A percentile compares a stretch with the other conserved stretches of the same genome.
These are phyloP conservation scores for Poeciliopsis gracilis DNA, from an alignment of 2,797 vertebrate genomes.

Conservation along the genomic window DNA sequence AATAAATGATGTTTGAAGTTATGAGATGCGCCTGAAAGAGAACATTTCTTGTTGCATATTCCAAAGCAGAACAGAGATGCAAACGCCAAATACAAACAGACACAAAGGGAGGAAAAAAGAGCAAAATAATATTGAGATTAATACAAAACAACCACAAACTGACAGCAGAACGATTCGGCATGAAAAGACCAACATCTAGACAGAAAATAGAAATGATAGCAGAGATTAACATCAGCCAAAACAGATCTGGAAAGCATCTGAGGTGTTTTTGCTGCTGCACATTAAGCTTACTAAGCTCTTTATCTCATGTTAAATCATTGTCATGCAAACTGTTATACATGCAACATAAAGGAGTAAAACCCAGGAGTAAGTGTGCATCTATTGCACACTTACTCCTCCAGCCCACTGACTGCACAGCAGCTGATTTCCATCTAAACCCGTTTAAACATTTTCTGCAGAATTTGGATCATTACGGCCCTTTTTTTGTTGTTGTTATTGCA, in stretches of 20 bases:
- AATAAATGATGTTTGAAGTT: not conserved
- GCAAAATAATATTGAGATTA: not conserved
- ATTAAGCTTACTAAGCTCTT: not conserved
- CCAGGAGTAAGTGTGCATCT: no score
- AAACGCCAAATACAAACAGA: not conserved
- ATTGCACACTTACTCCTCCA: slow-evolving; percentile 13
- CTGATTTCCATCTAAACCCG: slow-evolving; percentile 8
- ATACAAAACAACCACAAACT: not conserved
- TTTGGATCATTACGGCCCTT: slow-evolving; percentile 16
- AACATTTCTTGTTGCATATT: not conserved
- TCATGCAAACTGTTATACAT: slow-evolving; percentile 2
- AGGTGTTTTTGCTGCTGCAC: not conserved
- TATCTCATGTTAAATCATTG: not conserved
- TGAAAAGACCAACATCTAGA: not conserved
- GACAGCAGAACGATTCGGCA: not conserved
- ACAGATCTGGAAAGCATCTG: not conserved
- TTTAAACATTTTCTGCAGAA: slow-evolving; percentile 22
- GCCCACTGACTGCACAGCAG: slow-evolving; percentile 2
- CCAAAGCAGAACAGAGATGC: slow-evolving; percentile 1
- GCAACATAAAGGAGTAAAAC: no score
- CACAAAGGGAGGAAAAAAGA: slow-evolving; percentile 3
- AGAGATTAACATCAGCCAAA: not conserved
- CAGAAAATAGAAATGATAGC: not conserved
- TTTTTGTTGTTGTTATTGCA: slow-evolving; percentile 16
- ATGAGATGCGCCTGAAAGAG: not conserved